These are phyloP conservation scores for Elmis aenea DNA, from an alignment of 2,888 invertebrate species.

Conservation along the genomic window DNA sequence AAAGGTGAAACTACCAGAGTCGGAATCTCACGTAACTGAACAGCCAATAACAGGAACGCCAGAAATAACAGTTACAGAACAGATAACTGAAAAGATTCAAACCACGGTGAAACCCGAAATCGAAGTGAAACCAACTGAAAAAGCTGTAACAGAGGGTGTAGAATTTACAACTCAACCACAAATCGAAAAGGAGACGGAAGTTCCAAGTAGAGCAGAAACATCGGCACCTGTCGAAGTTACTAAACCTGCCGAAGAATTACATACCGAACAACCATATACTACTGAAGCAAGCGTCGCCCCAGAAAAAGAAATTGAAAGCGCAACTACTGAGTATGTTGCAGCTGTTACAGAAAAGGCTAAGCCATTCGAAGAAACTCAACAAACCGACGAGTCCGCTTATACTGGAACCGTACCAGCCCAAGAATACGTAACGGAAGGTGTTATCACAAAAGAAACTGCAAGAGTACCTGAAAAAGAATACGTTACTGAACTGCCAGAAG, in stretches of 20 bases:
- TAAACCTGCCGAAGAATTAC: conserved; percentile 1
- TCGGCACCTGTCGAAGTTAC: conserved; percentile 11
- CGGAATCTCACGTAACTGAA: conserved; percentile 5
- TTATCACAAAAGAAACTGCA: background rate
- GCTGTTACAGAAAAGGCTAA: conserved; percentile 4
- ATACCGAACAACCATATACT: conserved; percentile 5
- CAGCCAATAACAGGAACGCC: conserved; percentile 12
- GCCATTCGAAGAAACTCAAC: conserved; percentile 4
- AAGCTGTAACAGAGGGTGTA: conserved; percentile 1
- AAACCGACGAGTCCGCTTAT: background rate
- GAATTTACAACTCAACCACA: no score
- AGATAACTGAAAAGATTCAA: conserved; percentile 2
- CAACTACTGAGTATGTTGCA: conserved; percentile 11
- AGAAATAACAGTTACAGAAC: conserved; percentile 5
- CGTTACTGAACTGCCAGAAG: background rate
- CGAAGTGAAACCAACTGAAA: conserved; percentile 1
- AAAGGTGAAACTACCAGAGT: conserved; percentile 6
- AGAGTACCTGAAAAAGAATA: background rate
- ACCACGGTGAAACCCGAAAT: conserved; percentile 8
- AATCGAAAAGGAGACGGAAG: conserved; percentile 7
- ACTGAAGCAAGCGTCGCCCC: conserved; percentile 12
- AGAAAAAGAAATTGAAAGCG: conserved; percentile 14
- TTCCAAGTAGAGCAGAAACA: conserved; percentile 6
- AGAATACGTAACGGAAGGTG: background rate
- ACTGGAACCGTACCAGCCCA: background rate